These are phyloP conservation scores for Sinella curviseta DNA, from an alignment of 1,140 invertebrate species.

Conservation along the genomic window DNA sequence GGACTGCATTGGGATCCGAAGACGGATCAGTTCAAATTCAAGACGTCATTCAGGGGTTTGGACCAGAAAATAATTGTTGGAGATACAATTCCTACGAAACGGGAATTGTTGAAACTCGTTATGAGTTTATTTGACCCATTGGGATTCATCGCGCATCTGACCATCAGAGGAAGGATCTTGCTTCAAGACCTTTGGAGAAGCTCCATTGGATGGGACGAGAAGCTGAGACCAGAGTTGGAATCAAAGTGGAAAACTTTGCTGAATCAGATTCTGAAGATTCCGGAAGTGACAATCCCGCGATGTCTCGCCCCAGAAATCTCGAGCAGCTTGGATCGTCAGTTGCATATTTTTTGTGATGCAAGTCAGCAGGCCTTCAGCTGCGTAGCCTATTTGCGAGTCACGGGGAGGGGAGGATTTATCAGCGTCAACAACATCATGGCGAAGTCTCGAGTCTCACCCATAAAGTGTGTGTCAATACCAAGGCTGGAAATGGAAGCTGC, in stretches of 20 bases:
- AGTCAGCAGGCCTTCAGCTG: constrained; percentile 29
- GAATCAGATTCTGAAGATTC: not conserved
- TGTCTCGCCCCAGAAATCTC: constrained; percentile 28
- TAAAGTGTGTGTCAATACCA: constrained; percentile 50
- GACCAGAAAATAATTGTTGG: constrained; percentile 6
- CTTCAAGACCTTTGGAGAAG: constrained; percentile 32
- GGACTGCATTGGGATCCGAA: constrained; percentile 32
- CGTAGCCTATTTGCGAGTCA: constrained; percentile 22
- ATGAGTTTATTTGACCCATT: constrained; percentile 24
- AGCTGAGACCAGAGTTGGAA: not conserved
- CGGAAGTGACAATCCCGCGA: constrained; percentile 24
- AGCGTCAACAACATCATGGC: constrained; percentile 46
- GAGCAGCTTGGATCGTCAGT: constrained; percentile 25
- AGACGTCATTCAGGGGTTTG: not conserved
- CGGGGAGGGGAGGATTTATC: not conserved
- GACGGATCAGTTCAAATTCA: constrained; percentile 28
- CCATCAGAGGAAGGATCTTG: constrained; percentile 23
- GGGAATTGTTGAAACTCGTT: not conserved
- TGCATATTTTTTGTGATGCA: constrained; percentile 38
- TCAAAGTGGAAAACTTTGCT: constrained; percentile 27
- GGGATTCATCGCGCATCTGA: constrained; percentile 2
- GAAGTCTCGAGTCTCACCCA: constrained; percentile 51
- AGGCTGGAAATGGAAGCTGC: constrained; percentile 52
- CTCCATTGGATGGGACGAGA: constrained; percentile 41
- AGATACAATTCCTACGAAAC: constrained; percentile 4